Conservation (phyloP, 2,797 vertebrate species). For the Myiotriccus ornatus region DNA sequence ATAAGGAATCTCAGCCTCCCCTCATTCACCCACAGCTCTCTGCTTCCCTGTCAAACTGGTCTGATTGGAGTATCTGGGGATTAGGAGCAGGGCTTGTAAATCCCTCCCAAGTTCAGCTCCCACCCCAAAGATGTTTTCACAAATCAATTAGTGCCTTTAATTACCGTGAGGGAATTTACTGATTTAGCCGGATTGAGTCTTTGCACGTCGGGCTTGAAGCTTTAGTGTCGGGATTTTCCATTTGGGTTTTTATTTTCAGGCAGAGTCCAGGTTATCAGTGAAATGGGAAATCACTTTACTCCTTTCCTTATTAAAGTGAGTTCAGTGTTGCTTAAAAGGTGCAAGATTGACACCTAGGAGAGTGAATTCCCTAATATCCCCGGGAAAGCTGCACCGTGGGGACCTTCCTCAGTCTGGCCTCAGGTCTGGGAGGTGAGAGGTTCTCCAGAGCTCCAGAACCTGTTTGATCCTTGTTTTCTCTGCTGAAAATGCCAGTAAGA, state of each 20-base stretch:
- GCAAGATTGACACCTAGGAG: background rate
- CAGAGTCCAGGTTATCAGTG: slow-evolving; percentile 22
- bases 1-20: background rate
- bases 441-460: background rate
- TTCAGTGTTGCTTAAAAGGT: background rate
- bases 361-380: background rate
- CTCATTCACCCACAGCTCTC: background rate
- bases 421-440: background rate
- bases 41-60: background rate
- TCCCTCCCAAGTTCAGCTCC: slow-evolving; percentile 7
- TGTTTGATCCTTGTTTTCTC: background rate
- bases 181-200: slow-evolving; percentile 18
- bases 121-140: slow-evolving; percentile 19
- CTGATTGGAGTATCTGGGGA: slow-evolving; percentile 20
- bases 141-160: slow-evolving; percentile 66
- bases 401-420: background rate
- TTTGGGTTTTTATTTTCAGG: slow-evolving; percentile 20
- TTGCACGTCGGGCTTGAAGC: background rate
- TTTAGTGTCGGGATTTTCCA: background rate
- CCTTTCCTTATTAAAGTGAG: background rate
- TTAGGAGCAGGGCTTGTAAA: slow-evolving; percentile 28
- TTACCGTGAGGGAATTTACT: slow-evolving; percentile 9
- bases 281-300: slow-evolving; percentile 21
- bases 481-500: background rate
- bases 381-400: background rate